These are phyloP conservation scores for Rhea americana DNA, from an alignment of 2,113 vertebrate genomes.

Conservation along the genomic window DNA sequence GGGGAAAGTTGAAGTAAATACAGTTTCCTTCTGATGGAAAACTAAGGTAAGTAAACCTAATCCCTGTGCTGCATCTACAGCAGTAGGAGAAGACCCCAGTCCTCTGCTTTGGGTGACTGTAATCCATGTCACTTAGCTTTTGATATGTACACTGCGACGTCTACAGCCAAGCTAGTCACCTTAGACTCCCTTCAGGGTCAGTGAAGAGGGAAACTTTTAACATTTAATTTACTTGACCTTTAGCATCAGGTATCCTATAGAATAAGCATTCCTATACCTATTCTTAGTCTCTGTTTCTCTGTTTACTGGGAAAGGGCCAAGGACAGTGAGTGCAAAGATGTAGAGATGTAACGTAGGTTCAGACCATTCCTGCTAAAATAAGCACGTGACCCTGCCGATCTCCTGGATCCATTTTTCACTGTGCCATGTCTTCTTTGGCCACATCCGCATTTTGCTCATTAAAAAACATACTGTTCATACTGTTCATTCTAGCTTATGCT, in stretches of 20 bases:
- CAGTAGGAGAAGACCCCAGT: neutral
- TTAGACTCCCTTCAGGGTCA: neutral
- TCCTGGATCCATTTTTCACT: neutral
- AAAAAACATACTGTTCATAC: neutral
- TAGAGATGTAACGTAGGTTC: neutral
- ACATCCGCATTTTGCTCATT: neutral
- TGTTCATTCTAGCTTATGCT: neutral
- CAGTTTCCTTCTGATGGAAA: neutral
- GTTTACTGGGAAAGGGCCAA: neutral
- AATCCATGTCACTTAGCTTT: neutral
- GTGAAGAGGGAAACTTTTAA: neutral
- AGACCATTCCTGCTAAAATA: neutral
- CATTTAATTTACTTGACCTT: neutral
- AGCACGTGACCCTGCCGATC: neutral
- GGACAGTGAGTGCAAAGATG: neutral
- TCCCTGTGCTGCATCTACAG: neutral
- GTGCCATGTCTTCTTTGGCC: rapidly evolving
- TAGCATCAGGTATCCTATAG: neutral
- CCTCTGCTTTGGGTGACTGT: neutral
- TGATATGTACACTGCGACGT: too few species aligned
- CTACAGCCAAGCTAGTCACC: neutral
- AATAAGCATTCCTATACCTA: neutral
- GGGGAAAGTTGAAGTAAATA: neutral
- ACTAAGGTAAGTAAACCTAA: neutral
- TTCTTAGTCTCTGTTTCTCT: neutral